Base-by-base conservation (phyloP, 2,888 invertebrate species). In the Leuctra nigra region DNA sequence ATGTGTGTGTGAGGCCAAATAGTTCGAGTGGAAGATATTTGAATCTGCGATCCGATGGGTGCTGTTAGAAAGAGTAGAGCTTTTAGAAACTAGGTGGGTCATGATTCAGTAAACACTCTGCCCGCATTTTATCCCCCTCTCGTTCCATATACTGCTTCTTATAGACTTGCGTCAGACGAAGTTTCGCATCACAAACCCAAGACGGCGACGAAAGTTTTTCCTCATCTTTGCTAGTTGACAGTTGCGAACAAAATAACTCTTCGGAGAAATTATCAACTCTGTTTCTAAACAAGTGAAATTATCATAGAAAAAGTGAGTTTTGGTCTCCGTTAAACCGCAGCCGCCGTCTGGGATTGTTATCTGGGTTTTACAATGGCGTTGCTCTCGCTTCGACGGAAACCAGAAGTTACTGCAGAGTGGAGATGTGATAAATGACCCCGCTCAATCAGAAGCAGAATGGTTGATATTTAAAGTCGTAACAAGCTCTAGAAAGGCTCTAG, bases 101-200 rank as follows among this genome's bases (percentile, higher is more conserved):
- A 57, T 57, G 57, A 57, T 44, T 57, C 53, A 53, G 57, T 57
- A 57, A 57, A 57, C 57, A 57, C 57, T 57, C 36, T 18, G 36
- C 53, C 53, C 57, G 57, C 53, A 57, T 57, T 57, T 57, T 53
- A 50, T 16, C 33, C 33, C 53, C 52, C 16, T 52, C 22, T 22
- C 36, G 13, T 47, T 47, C 14, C 33, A 23, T 46, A 16, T 36
- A n/a, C 29, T 20, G 29, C 52, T 56, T n/a, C 47, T 24, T 47
- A 35, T 39, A 41, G 52, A 41, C 24, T 41, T 33, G 24, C 22
- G 35, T 44, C 29, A 23, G 20, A 39, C 9, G 52, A 56, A 56
- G 39, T 56, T 56, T 50, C 36, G 13, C 41, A 50, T 44, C 48
- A 29, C 24, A 29, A 39, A 56, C 6, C 20, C 18, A 18, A 41